Base-by-base conservation (phyloP, 1,140 invertebrate species). In the Elymnias hypermnestra region DNA sequence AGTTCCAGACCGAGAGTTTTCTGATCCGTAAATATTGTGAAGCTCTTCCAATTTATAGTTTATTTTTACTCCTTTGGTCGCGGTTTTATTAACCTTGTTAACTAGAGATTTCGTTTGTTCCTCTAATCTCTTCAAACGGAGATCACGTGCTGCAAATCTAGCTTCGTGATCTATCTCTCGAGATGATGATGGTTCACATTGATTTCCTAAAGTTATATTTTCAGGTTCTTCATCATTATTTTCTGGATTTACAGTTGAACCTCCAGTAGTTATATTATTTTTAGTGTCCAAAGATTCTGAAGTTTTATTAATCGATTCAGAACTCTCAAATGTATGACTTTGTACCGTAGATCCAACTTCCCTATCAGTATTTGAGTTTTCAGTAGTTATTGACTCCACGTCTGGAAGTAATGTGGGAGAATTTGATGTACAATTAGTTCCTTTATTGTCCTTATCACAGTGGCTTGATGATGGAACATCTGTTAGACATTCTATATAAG, bases 31-130 rank as follows among this genome's bases (percentile, higher is more conserved):
- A 39, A 86, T 87, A 57, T 83, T 87, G 31, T 87, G 86, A 8
- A 87, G 56, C 57, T 85, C 86, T 55, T 85, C 72, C 17, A 87
- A 59, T 50, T 86, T 87, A 35, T 85, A 84, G 51, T 79, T 59
- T 43, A 87, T 85, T 67, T 79, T 83, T 1, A 86, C 72, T n/a
- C 83, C 77, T 62, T 85, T 87, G 2, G 74, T 73, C 8, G 75
- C 79, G 4, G 86, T 87, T 63, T 86, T 83, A 17, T 86, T 81
- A 6, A 86, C 82, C 72, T 77, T 84, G 21, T 65, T 85, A 0
- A 87, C 86, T 10, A 87, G 69, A 15, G 73, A 84, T 57, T 87
- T 87, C 0, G 86, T 86, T 71, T 87, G 86, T 50, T 87, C 86
- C 67, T 87, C 86, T 33, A 87, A 60, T 51, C 71, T 59, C 53